phyloP scores from a whole-genome alignment of 2,797 vertebrate genomes.

The Xerus rutilus region DNA sequence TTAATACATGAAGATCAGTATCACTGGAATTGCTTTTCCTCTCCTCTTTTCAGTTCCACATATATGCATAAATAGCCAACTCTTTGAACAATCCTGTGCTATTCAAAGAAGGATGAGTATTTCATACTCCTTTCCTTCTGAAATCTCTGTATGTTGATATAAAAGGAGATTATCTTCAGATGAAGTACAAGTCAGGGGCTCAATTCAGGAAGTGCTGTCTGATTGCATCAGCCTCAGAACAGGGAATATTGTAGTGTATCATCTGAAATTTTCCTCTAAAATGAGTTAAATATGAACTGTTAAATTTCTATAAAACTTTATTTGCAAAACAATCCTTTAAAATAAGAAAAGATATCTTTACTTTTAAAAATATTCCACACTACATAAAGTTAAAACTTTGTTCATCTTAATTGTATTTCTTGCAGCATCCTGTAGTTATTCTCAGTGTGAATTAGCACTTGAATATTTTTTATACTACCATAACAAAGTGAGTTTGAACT shows the following conservation, averaged over 20 bases:
- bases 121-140: neutral
- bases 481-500: neutral
- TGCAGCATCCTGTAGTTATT: neutral
- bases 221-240: neutral
- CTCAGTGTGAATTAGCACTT: neutral
- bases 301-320: no score
- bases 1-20: neutral
- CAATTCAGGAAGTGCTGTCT: neutral
- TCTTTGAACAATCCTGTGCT: neutral
- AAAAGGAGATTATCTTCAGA: neutral
- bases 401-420: neutral
- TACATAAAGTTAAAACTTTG: no score
- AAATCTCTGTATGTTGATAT: neutral
- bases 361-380: no score
- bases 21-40: neutral
- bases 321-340: no score
- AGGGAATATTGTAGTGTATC: neutral
- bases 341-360: no score
- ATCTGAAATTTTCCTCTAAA: neutral
- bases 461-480: neutral
- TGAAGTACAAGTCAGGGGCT: neutral
- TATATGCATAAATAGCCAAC: neutral
- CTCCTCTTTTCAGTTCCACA: neutral
- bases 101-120: neutral
- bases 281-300: no score